These are phyloP conservation scores for Gymnocypris eckloni DNA, from an alignment of 2,797 vertebrate species.

Conservation along the genomic window DNA sequence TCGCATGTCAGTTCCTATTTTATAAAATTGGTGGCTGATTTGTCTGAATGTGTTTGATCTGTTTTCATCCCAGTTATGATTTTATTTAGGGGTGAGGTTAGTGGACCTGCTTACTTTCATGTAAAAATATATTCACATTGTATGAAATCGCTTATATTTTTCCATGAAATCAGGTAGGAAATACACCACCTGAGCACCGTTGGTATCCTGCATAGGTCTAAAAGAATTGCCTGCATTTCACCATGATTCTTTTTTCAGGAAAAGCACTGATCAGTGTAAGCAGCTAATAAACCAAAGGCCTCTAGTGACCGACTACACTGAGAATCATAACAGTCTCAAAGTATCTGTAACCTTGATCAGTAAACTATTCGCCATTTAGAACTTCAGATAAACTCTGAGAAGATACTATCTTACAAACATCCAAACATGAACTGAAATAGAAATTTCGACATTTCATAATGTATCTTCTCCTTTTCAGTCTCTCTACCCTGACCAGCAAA, in stretches of 20 bases:
- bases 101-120: not conserved
- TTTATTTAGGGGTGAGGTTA: not conserved
- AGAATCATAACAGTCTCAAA: not conserved
- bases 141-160: not conserved
- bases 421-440: slow-evolving; percentile 27
- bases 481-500: not conserved
- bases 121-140: not conserved
- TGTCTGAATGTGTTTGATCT: not conserved
- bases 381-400: slow-evolving; percentile 15
- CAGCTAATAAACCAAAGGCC: not conserved
- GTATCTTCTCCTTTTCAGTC: not conserved
- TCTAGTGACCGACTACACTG: slow-evolving; percentile 13
- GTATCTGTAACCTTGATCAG: slow-evolving; percentile 35
- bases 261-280: slow-evolving; percentile 29
- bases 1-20: not conserved
- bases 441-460: slow-evolving; percentile 29
- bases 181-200: not conserved
- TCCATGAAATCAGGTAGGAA: not conserved
- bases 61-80: not conserved
- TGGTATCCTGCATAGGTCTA: not conserved
- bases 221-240: not conserved
- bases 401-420: slow-evolving; percentile 28
- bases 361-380: slow-evolving; percentile 32
- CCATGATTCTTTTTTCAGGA: not conserved
- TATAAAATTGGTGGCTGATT: not conserved